Conservation (phyloP, 2,888 invertebrate genomes). For the Trissolcus brochymenae region DNA sequence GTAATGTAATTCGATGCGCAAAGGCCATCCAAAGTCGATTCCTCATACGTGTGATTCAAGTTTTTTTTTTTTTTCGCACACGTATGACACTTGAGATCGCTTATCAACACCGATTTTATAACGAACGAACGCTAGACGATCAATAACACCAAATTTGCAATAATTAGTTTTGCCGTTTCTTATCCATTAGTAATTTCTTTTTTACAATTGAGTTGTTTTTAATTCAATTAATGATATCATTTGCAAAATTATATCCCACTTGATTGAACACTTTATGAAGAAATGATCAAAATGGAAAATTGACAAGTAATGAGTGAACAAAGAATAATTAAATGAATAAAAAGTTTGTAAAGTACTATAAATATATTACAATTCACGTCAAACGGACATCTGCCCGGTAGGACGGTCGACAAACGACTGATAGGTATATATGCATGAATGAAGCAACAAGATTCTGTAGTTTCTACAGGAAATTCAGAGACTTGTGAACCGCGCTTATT, state of each 20-base stretch:
- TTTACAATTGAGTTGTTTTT: background rate
- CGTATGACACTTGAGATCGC: conserved; percentile 30
- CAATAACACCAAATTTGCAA: conserved; percentile 15
- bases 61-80: conserved; percentile 29
- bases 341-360: conserved; percentile 22
- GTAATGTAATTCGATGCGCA: conserved; percentile 9
- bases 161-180: no score
- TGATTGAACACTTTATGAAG: no score
- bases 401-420: conserved; percentile 67
- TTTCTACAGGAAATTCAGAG: conserved; percentile 63
- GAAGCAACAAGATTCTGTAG: conserved; percentile 71
- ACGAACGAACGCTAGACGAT: conserved; percentile 9
- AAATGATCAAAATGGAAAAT: background rate
- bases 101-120: conserved; percentile 29
- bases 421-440: conserved; percentile 67
- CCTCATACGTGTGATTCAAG: conserved; percentile 31
- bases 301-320: background rate
- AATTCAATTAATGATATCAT: background rate
- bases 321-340: conserved; percentile 14
- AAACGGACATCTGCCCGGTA: conserved; percentile 71
- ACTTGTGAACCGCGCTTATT: conserved; percentile 28
- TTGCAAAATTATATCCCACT: no score
- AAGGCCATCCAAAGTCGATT: conserved; percentile 35
- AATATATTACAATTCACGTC: conserved; percentile 18
- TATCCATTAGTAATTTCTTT: background rate